Conservation (phyloP, 2,888 invertebrate genomes). For the Cryptocephalus moraei region DNA sequence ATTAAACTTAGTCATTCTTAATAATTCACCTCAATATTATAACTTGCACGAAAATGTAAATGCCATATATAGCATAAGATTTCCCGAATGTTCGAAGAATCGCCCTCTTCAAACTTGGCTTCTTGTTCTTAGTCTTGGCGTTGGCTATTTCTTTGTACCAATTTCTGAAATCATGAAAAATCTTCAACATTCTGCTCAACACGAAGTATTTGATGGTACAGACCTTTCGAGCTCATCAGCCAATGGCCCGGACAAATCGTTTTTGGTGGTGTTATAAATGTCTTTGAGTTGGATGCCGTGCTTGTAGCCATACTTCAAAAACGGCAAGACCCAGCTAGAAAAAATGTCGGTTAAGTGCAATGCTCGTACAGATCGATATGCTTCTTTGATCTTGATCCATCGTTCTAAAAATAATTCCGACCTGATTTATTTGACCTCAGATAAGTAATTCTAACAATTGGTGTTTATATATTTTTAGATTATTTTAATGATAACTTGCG, state of each 20-base stretch:
- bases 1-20: background rate
- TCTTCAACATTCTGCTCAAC: background rate
- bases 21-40: constrained; percentile 46
- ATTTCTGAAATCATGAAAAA: constrained; percentile 30
- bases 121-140: constrained; percentile 37
- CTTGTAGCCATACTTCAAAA: constrained; percentile 51
- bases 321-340: constrained; percentile 55
- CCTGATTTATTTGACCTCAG: too few relatives aligned
- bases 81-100: constrained; percentile 50
- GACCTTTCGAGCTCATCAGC: constrained; percentile 54
- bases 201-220: background rate
- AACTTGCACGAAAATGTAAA: constrained; percentile 45
- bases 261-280: constrained; percentile 48
- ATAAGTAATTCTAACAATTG: too few relatives aligned
- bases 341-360: background rate
- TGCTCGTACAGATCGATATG: too few relatives aligned
- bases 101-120: constrained; percentile 50
- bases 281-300: constrained; percentile 54
- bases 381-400: too few relatives aligned
- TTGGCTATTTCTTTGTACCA: constrained; percentile 49
- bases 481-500: too few relatives aligned
- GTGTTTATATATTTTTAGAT: too few relatives aligned
- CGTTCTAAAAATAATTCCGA: too few relatives aligned
- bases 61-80: constrained; percentile 49
- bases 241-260: constrained; percentile 52